phyloP scores from a whole-genome alignment of 2,113 vertebrate species.

The Hipposideros armiger region DNA sequence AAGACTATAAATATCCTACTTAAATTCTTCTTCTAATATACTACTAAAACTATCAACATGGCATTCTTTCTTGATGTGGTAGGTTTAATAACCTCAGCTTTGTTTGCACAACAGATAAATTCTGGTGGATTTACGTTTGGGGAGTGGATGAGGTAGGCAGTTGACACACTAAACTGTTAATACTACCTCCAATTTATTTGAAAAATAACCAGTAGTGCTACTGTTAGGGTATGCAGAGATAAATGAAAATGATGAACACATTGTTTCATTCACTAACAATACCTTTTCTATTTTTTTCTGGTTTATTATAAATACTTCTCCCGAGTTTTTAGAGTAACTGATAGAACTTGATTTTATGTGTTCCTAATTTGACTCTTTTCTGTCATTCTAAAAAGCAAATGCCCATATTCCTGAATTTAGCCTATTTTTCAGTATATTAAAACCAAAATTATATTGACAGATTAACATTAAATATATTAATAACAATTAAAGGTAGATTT shows the following conservation, averaged over 20 bases:
- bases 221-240: neutral
- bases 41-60: neutral
- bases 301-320: neutral
- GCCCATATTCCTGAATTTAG: neutral
- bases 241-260: conserved; percentile 13
- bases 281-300: neutral
- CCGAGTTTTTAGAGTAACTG: neutral
- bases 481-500: neutral
- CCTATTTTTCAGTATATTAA: neutral
- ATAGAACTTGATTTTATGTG: neutral
- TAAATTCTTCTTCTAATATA: neutral
- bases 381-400: neutral
- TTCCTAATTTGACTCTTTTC: neutral
- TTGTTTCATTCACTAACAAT: neutral
- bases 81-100: neutral
- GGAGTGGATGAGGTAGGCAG: neutral
- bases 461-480: neutral
- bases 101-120: neutral
- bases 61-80: neutral
- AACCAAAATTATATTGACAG: neutral
- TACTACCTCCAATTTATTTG: neutral
- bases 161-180: neutral
- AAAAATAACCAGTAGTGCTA: neutral
- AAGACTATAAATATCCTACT: neutral
- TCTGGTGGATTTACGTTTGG: neutral